Conservation (phyloP, 2,888 invertebrate genomes). For the Ferrisia virgata region DNA sequence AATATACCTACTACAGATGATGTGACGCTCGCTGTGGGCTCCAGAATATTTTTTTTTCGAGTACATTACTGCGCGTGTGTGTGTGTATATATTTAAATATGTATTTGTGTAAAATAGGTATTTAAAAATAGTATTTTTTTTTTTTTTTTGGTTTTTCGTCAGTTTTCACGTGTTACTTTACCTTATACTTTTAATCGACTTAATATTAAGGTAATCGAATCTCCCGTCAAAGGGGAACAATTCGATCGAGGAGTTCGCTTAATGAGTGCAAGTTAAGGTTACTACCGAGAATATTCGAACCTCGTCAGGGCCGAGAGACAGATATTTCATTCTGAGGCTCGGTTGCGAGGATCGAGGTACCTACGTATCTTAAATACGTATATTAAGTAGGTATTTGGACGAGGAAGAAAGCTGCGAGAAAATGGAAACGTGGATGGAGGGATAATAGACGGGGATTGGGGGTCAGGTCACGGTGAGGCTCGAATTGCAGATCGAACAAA, state of each 20-base stretch:
- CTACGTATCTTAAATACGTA: no score
- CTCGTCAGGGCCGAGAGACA: not conserved
- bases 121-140: no score
- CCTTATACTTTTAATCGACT: not conserved
- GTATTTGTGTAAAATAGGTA: no score
- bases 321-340: not conserved
- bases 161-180: no score
- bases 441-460: not conserved
- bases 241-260: not conserved
- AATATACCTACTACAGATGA: not conserved
- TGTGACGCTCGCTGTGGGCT: not conserved
- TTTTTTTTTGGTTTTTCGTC: not conserved
- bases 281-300: not conserved
- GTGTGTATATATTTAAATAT: not conserved
- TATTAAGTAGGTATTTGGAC: not conserved
- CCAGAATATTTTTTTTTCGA: not conserved
- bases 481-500: no score
- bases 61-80: not conserved
- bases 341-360: not conserved
- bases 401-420: not conserved
- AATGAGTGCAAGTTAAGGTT: slow-evolving; percentile 26
- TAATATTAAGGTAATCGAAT: not conserved
- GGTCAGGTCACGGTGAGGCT: no score
- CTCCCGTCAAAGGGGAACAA: slow-evolving; percentile 2
- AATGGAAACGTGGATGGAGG: not conserved